phyloP scores from a whole-genome alignment of 2,888 invertebrate species.

The Lasioglossum calceatum region DNA sequence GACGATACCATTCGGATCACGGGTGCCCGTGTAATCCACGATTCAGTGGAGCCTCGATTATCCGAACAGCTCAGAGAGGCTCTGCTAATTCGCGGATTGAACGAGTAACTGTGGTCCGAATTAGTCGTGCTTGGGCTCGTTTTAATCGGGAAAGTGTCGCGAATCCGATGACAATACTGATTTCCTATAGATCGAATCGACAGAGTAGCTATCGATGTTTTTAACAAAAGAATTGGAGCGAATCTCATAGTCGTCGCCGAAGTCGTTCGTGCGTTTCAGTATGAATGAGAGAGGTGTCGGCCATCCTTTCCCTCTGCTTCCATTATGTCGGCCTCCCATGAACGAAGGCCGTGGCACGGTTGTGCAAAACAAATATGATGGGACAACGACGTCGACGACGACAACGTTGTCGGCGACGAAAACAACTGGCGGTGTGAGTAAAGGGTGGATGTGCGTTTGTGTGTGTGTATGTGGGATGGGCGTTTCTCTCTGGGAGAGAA shows the following conservation, averaged over 20 bases:
- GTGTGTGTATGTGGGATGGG: constrained; percentile 8
- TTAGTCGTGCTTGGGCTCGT: not conserved
- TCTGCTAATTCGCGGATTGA: no score
- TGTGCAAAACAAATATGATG: constrained; percentile 55
- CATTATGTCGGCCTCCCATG: constrained; percentile 45
- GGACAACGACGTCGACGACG: constrained; percentile 32
- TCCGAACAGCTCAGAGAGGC: not conserved
- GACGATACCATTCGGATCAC: not conserved
- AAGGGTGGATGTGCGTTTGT: constrained; percentile 17
- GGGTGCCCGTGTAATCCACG: not conserved
- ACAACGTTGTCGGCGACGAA: constrained; percentile 29
- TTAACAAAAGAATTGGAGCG: not conserved
- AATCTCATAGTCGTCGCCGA: not conserved
- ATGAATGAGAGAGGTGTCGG: not conserved
- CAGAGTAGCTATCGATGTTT: no score
- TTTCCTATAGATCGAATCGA: no score
- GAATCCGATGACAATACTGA: not conserved
- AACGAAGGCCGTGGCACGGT: constrained; percentile 42
- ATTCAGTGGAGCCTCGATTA: not conserved
- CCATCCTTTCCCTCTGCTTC: constrained; percentile 22
- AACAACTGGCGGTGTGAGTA: constrained; percentile 30
- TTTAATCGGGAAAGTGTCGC: not conserved
- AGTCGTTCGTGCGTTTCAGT: not conserved
- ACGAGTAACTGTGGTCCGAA: not conserved
- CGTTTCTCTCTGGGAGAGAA: constrained; percentile 40